Evolutionary conservation across 2,888 invertebrate genomes (phyloP), one percentile per base, ranked within the genome.

Genomic region (Strigamia crassipes): DNA sequence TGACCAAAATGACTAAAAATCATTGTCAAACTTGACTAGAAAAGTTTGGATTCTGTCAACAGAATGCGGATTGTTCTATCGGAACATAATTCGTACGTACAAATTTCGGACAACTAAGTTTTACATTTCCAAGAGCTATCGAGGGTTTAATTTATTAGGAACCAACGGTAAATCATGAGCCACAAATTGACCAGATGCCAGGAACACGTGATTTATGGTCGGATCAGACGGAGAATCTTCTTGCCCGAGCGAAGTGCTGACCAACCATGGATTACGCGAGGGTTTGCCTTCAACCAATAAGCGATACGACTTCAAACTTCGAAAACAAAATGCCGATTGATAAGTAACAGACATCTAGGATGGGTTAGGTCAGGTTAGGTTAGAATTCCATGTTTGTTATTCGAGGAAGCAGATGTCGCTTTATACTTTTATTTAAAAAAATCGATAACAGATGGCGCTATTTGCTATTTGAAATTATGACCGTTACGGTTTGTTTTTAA

Each of bases 141-240:
- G 27, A 3, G 27, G 27, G 3, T 27, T 27, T 27, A 3, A 2
- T 27, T 2, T 3, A 27, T 27, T 27, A 27, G 73, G 73, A 27
- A n/a, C 73, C 0, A 13, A 73, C 10, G 73, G 27, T 73, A 73
- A 73, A 12, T 73, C 73, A 31, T 73, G 27, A 31, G 73, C 27
- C 13, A 73, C 73, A 73, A 66, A 73, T 73, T 73, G 73, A 27
- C 73, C 73, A 31, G 31, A 73, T 31, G 10, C 27, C 73, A 13
- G 31, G 73, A 73, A 73, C 2, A 73, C 15, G 27, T 73, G 73
- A 73, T 73, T 73, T 23, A 73, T 73, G 73, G 27, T 73, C 12
- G 73, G n/a, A 73, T 73, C 73, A 27, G 27, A 15, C 31, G 31
- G 10, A 10, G 73, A 31, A n/a, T 73, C 73, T 23, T 23, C 23